Base-by-base conservation (phyloP, 2,113 vertebrate species). In the Semicossyphus pulcher region DNA sequence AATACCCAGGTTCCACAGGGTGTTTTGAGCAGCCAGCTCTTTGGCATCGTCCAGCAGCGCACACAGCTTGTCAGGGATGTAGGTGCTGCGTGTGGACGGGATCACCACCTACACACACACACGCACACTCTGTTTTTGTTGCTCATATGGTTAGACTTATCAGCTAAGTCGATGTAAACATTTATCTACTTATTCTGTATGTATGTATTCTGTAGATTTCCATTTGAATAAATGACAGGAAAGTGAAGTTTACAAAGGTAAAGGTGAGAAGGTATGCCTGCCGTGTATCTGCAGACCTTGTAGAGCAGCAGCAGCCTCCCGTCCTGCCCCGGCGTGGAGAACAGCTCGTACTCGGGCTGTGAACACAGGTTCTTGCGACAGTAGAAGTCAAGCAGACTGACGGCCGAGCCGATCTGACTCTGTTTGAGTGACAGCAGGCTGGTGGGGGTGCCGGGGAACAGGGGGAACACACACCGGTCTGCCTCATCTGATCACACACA, bases 281-380 rank as follows among this genome's bases (percentile, higher is more conserved):
- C n/a, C n/a, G n/a, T n/a, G n/a, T n/a, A n/a, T n/a, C n/a, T n/a
- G n/a, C n/a, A n/a, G n/a, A 89, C 88, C 87, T 91, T 89, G 73
- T 84, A 91, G 10, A 89, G n/a, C 1, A 91, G 80, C 76, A 89
- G 76, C 26, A 81, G 80, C 0, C 31, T 58, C 0, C 74, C 75
- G 28, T 88, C 75, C 16, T 15, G 95, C 61, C 93, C 94, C 5
- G 89, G 94, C 12, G 95, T 93, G 83, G 96, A 96, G 91, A 94
- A 97, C 65, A 99, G 94, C 54, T 95, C 95, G 88, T 98, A 98
- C 80, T 98, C n/a, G 6, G 97, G 97, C 0, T 89, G 92, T 0
- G 93, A 85, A n/a, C n/a, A 95, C 96, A 97, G 88, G 91, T 96
- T 96, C 87, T 95, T n/a, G n/a, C n/a, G n/a, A n/a, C n/a, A n/a